phyloP scores from a whole-genome alignment of 2,797 vertebrate genomes.

The Sus cebifrons region DNA sequence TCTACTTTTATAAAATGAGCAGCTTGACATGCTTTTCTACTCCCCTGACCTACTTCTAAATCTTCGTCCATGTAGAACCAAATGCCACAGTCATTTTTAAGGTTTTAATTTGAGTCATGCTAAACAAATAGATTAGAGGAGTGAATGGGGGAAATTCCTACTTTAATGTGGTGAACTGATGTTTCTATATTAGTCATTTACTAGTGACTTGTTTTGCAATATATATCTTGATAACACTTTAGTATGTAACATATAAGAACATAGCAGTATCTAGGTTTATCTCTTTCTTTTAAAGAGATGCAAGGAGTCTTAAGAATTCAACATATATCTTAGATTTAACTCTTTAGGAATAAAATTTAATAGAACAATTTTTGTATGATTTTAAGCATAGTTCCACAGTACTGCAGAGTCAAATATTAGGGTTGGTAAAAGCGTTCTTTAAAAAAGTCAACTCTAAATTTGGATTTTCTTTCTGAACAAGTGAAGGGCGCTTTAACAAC shows the following conservation, averaged over 20 bases:
- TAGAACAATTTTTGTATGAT: neutral
- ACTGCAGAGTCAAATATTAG: neutral
- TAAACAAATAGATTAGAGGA: constrained; percentile 24
- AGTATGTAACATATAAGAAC: neutral
- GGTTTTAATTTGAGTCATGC: constrained; percentile 45
- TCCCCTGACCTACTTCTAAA: constrained; percentile 12
- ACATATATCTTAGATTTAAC: neutral
- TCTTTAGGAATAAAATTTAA: constrained; percentile 26
- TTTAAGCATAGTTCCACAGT: neutral
- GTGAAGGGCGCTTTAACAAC: neutral
- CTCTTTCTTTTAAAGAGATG: constrained; percentile 15
- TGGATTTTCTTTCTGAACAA: constrained; percentile 5
- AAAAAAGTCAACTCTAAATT: constrained; percentile 52
- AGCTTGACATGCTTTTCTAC: neutral
- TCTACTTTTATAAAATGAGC: constrained; percentile 23
- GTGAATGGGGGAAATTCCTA: neutral
- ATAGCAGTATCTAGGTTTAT: neutral
- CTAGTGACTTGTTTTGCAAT: neutral
- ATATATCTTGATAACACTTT: neutral
- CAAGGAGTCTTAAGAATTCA: neutral
- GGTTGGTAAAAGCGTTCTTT: neutral
- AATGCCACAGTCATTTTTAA: constrained; percentile 44
- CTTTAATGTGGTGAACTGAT: neutral
- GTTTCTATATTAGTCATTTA: neutral
- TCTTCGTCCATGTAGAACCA: neutral